Base-by-base conservation (phyloP, 1,140 invertebrate species). In the Pomacea maculata region DNA sequence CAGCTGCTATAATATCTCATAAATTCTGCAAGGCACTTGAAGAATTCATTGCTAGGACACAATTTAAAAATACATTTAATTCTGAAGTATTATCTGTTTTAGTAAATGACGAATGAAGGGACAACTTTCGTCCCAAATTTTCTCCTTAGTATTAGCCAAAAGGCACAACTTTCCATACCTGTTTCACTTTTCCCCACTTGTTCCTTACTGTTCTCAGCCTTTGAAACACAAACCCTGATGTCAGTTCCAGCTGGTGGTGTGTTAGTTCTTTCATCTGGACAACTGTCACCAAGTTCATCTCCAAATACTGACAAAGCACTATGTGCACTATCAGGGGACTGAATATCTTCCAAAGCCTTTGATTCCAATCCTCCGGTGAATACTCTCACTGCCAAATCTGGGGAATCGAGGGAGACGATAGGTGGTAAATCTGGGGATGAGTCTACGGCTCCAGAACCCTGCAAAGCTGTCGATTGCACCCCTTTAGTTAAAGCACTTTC, bases 361-460 rank as follows among this genome's bases (percentile, higher is more conserved):
- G 34, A 17, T 52, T 52, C 76, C 57, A 21, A 8, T 34, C 68
- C 67, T n/a, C 79, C 85, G 25, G 72, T 64, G 55, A 84, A 86
- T 7, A 89, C 77, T 73, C 85, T 80, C 45, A 88, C 71, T 17
- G 84, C 77, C 29, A 89, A 80, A 65, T 87, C 86, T n/a, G 86
- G 85, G 25, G 86, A 85, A 15, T 83, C 75, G 14, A 89, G 74
- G 54, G 80, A 75, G 15, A 89, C 83, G 34, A 89, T 82, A 11
- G 87, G 87, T 29, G 87, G 87, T n/a, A 88, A 79, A 14, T 86
- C 85, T n/a, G 84, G 82, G 21, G 83, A 84, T 17, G 57, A 75
- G 19, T 71, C 75, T 54, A 45, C 15, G 9, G 11, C 52, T n/a
- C 14, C 57, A 61, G 11, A 61, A 61, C 57, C 3, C 11, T 11